Evolutionary conservation across 1,140 invertebrate species (phyloP).

Genomic region (Platorchestia sp.): DNA sequence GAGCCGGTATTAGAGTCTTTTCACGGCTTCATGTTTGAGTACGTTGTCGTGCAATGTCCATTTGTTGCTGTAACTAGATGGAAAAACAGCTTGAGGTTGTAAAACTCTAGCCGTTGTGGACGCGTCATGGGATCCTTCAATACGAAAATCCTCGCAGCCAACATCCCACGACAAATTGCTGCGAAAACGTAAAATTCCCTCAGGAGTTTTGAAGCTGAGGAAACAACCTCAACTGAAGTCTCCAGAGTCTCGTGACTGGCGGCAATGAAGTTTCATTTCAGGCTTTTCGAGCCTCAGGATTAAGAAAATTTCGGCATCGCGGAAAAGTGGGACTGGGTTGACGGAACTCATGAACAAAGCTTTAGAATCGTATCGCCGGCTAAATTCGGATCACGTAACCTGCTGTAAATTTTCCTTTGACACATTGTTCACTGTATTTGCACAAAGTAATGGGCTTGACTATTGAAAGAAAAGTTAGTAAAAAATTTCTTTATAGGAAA

Average conservation of each 20-base stretch:
- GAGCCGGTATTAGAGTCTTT: not conserved
- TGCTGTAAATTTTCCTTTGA: not conserved
- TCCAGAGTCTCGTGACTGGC: not conserved
- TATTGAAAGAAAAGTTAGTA: not conserved
- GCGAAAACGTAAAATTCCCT: not conserved
- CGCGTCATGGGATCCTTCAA: not conserved
- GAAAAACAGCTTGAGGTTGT: not conserved
- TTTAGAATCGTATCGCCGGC: not conserved
- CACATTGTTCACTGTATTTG: not conserved
- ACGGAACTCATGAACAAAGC: not conserved
- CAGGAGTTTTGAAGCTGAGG: not conserved
- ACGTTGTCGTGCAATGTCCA: not conserved
- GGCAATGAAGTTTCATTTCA: not conserved
- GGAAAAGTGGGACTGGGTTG: not conserved
- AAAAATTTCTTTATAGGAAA: not conserved
- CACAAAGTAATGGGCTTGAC: not conserved
- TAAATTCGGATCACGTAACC: not conserved
- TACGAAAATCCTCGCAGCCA: not conserved
- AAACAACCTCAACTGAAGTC: constrained; percentile 7
- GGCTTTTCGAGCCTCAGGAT: not conserved
- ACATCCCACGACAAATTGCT: not conserved
- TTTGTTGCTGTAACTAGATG: not conserved
- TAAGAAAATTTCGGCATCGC: not conserved
- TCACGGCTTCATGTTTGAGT: not conserved
- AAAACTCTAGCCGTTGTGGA: not conserved